phyloP scores from a whole-genome alignment of 2,113 vertebrate species.

The Myanophis thanlyinensis region DNA sequence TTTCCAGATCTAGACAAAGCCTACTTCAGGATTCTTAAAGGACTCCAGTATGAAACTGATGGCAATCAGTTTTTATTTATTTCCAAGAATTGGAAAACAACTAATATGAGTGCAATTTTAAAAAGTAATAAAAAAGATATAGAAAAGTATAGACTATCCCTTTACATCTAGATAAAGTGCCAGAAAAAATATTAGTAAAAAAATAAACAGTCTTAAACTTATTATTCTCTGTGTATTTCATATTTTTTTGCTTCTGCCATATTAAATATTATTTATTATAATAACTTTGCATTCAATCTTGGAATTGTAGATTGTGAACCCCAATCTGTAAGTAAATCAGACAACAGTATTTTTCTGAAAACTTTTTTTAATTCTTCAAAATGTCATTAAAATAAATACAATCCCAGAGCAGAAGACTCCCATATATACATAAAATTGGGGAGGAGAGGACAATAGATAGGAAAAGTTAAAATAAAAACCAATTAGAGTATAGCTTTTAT shows the following conservation, averaged over 20 bases:
- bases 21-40: background rate
- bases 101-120: background rate
- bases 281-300: background rate
- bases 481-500: slow-evolving; percentile 3
- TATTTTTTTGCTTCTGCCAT: background rate
- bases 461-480: slow-evolving; percentile 1
- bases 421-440: slow-evolving; percentile 29
- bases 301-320: background rate
- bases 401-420: slow-evolving; percentile 11
- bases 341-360: slow-evolving; percentile 11
- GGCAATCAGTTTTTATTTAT: background rate
- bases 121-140: background rate
- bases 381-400: slow-evolving; percentile 29
- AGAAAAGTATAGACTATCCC: background rate
- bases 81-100: background rate
- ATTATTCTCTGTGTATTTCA: background rate
- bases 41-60: background rate
- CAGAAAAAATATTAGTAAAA: background rate
- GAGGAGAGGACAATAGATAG: background rate
- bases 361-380: slow-evolving; percentile 23
- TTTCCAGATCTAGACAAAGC: background rate
- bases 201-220: background rate
- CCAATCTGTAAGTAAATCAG: slow-evolving; percentile 1
- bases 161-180: background rate
- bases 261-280: background rate